Evolutionary conservation across 2,888 invertebrate species (phyloP).

Genomic region (Acronicta leporina): DNA sequence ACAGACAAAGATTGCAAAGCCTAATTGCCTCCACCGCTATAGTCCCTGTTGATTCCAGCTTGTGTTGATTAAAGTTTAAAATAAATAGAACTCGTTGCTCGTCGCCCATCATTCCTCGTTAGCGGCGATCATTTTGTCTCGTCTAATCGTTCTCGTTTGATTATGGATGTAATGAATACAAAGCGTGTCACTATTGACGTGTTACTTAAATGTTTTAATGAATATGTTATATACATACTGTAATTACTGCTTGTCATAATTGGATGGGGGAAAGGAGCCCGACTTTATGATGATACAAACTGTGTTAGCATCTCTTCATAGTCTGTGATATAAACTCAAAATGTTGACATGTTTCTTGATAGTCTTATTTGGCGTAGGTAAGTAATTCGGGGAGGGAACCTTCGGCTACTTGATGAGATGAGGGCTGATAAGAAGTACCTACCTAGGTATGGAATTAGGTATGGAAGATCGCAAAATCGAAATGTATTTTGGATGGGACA

Average conservation of each 20-base stretch:
- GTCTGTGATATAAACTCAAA: not conserved
- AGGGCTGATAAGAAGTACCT: too few species aligned
- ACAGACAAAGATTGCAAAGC: conserved; percentile 37
- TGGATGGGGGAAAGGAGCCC: not conserved
- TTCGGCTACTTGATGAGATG: too few species aligned
- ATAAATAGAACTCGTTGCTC: conserved; percentile 39
- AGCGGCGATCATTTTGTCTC: conserved; percentile 45
- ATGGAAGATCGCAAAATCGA: too few species aligned
- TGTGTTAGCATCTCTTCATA: too few species aligned
- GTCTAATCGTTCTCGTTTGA: conserved; percentile 45
- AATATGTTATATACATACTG: conserved; percentile 8
- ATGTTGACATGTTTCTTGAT: not conserved
- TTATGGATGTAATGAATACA: conserved; percentile 44
- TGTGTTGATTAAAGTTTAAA: conserved; percentile 52
- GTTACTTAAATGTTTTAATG: conserved; percentile 11
- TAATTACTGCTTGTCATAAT: not conserved
- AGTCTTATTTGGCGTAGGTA: too few species aligned
- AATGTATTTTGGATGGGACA: too few species aligned
- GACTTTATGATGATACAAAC: not conserved
- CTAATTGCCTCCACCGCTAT: conserved; percentile 38
- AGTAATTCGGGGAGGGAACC: too few species aligned
- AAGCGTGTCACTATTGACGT: conserved; percentile 24
- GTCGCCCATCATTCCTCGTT: conserved; percentile 41
- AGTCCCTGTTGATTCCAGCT: conserved; percentile 25
- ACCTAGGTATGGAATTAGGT: too few species aligned